Conservation (phyloP, 2,888 invertebrate genomes). For the Dichetophora obliterata region DNA sequence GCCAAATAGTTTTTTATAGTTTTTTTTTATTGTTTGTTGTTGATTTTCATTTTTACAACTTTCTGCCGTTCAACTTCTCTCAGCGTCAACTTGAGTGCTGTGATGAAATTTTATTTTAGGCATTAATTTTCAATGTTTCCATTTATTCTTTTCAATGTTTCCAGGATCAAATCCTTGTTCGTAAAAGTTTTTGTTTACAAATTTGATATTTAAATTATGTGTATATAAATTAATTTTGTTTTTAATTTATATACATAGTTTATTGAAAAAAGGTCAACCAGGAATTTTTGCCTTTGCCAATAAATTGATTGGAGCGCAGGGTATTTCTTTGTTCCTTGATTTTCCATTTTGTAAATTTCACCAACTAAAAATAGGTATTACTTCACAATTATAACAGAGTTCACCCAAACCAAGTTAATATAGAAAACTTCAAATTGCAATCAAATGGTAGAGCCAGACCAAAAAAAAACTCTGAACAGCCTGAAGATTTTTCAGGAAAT, state of each 20-base stretch:
- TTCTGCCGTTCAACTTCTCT: background rate
- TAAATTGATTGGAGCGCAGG: background rate
- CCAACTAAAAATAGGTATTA: no score
- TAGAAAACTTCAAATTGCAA: no score
- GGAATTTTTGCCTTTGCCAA: conserved; percentile 46
- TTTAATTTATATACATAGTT: conserved; percentile 49
- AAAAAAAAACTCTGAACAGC: no score
- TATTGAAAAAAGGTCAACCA: conserved; percentile 51
- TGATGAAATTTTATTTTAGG: conserved; percentile 23
- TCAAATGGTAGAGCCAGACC: no score
- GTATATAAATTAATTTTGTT: background rate
- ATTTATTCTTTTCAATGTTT: background rate
- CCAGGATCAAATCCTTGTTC: no score
- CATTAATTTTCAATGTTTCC: conserved; percentile 16
- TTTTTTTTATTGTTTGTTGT: background rate
- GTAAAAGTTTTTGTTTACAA: background rate
- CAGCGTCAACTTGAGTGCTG: background rate
- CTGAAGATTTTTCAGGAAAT: no score
- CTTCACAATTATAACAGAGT: no score
- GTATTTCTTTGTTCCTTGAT: no score
- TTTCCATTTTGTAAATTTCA: no score
- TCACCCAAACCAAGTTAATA: no score
- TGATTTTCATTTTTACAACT: no score
- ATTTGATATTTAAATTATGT: conserved; percentile 7
- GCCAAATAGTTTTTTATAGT: background rate